Conservation (phyloP, 1,140 invertebrate genomes). For the Macrotrachela quadricornifera region DNA sequence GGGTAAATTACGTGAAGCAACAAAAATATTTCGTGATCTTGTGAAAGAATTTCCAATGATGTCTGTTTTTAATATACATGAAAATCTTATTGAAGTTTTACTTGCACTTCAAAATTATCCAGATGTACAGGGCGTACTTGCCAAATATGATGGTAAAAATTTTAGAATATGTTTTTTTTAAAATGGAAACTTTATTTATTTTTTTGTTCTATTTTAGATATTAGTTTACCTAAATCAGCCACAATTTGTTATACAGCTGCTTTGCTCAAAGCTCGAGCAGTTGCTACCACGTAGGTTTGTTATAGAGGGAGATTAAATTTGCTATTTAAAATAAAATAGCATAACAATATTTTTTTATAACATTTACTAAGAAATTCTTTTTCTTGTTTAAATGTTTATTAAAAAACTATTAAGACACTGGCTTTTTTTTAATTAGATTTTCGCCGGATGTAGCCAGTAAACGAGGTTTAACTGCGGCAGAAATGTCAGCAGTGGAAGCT, state of each 20-base stretch:
- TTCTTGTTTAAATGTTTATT: too few relatives aligned
- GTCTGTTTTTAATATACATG: slow-evolving; percentile 83
- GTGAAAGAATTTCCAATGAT: slow-evolving; percentile 89
- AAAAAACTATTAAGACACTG: too few relatives aligned
- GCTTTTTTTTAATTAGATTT: slow-evolving; percentile 27
- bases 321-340: too few relatives aligned
- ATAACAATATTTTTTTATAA: too few relatives aligned
- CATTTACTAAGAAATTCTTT: too few relatives aligned
- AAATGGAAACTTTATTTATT: background rate
- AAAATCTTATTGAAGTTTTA: slow-evolving; percentile 84
- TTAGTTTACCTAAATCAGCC: slow-evolving; percentile 76
- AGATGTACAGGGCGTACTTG: slow-evolving; percentile 80
- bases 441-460: slow-evolving; percentile 68
- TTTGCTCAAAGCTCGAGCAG: slow-evolving; percentile 66
- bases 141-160: slow-evolving; percentile 59
- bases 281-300: slow-evolving; percentile 19
- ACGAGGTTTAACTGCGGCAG: slow-evolving; percentile 59
- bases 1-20: slow-evolving; percentile 67
- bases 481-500: slow-evolving; percentile 82
- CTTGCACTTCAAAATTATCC: slow-evolving; percentile 87
- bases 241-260: slow-evolving; percentile 92
- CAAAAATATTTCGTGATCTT: slow-evolving; percentile 81
- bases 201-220: slow-evolving; percentile 39
- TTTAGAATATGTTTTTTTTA: background rate
- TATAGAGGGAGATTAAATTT: too few relatives aligned